These are phyloP conservation scores for Oncorhynchus nerka DNA, from an alignment of 2,113 vertebrate species.

Conservation along the genomic window DNA sequence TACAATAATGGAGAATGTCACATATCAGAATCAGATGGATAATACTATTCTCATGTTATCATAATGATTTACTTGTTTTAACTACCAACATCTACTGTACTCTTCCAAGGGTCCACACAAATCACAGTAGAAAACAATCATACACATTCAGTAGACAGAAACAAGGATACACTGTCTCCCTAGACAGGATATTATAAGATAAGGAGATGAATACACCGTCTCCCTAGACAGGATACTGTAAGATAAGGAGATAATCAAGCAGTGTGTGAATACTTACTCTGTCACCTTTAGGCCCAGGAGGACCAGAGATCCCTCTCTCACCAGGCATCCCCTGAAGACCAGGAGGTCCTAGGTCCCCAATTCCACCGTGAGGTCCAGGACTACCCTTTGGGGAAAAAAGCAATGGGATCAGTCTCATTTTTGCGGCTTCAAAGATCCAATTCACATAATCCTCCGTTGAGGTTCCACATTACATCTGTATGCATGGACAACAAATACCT, in stretches of 20 bases:
- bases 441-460: too few relatives aligned
- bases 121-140: too few relatives aligned
- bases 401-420: neutral
- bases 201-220: too few relatives aligned
- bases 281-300: conserved; percentile 93
- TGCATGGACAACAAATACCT: conserved; percentile 70
- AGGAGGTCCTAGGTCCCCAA: conserved; percentile 89
- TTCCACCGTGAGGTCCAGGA: conserved; percentile 86
- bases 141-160: neutral
- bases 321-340: conserved; percentile 98
- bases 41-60: neutral
- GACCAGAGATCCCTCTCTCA: conserved; percentile 93
- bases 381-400: conserved; percentile 78
- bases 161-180: neutral
- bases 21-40: neutral
- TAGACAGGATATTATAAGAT: too few relatives aligned
- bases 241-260: too few relatives aligned
- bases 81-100: neutral
- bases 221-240: too few relatives aligned
- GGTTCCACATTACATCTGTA: too few relatives aligned
- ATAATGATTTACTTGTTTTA: neutral
- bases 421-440: neutral
- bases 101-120: neutral
- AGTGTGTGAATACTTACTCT: conserved; percentile 76
- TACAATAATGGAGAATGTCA: neutral